Base-by-base conservation (phyloP, 2,888 invertebrate species). In the Diarsia brunnea region DNA sequence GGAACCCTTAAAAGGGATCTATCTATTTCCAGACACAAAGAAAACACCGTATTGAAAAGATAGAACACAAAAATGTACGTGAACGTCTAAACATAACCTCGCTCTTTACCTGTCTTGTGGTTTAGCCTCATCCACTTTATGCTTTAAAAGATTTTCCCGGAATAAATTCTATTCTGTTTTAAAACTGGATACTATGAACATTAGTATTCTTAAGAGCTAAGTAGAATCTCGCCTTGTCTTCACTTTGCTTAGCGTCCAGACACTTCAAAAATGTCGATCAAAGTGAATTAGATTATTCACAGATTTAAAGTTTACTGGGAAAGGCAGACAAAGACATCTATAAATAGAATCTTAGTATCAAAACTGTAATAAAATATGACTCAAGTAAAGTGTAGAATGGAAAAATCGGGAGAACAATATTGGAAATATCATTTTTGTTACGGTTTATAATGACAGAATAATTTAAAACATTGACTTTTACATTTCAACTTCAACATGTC, bases 161-260 rank as follows among this genome's bases (percentile, higher is more conserved):
- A 27, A 58, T 60, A 69, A 76, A 75, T 73, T 49, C n/a, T 11
- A 14, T n/a, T n/a, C n/a, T n/a, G 63, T 66, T 69, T 63, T 43
- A 70, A 58, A 58, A n/a, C 24, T 51, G 31, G n/a, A 24, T 63
- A n/a, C 55, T 68, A 69, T 60, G 51, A 24, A 38, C 68, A 77
- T 84, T 75, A 85, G 69, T 82, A 82, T 85, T 85, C 86, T 45
- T 66, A 16, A 4, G 69, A 69, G 76, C 64, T 78, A 47, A 64
- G 60, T 72, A 72, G 60, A 82, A 75, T 67, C 64, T 70, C 69
- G 73, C 78, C 69, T 27, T 61, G 60, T 8, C 68, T 47, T 66
- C 73, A 69, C 73, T 63, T 63, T 43, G n/a, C 64, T 72, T 68
- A 73, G 63, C 68, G 69, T 85, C 65, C 72, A 75, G 83, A 75